A percentile compares a stretch with the other conserved stretches of the same genome.
phyloP scores from a whole-genome alignment of 1,140 invertebrate genomes.

The Nasonia longicornis region DNA sequence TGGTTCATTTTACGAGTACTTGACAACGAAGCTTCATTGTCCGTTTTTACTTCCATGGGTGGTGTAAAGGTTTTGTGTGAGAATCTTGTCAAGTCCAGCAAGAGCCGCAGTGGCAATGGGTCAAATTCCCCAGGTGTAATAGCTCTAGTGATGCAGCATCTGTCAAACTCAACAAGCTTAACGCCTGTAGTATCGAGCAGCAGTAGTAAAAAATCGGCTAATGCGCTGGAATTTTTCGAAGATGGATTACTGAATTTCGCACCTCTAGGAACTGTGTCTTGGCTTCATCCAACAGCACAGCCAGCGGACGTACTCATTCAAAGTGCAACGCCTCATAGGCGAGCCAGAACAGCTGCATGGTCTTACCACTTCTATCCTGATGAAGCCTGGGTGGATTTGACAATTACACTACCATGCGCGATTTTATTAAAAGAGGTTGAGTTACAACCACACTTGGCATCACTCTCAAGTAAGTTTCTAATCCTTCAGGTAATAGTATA shows the following conservation, averaged over 20 bases:
- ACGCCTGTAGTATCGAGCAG: constrained; percentile 68
- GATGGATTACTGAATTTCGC: constrained; percentile 89
- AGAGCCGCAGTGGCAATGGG: constrained; percentile 57
- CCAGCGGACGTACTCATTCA: constrained; percentile 87
- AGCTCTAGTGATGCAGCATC: constrained; percentile 76
- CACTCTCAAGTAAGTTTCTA: constrained; percentile 77
- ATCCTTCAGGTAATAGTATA: constrained; percentile 10
- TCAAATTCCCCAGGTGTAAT: constrained; percentile 64
- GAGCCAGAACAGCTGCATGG: constrained; percentile 89
- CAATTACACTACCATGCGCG: constrained; percentile 89
- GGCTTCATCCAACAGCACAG: constrained; percentile 86
- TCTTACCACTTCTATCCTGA: constrained; percentile 94
- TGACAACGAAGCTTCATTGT: constrained; percentile 76
- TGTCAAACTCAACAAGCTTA: constrained; percentile 70
- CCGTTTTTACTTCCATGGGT: constrained; percentile 75
- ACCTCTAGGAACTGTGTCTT: constrained; percentile 84
- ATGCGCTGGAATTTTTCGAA: constrained; percentile 68
- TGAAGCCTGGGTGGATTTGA: constrained; percentile 88
- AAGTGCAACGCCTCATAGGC: constrained; percentile 78
- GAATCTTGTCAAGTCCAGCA: constrained; percentile 72
- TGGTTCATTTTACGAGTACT: constrained; percentile 82
- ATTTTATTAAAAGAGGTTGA: constrained; percentile 90
- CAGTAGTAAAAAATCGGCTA: constrained; percentile 71
- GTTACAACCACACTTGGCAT: constrained; percentile 86
- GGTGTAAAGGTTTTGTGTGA: constrained; percentile 74